Conservation (phyloP, 2,113 vertebrate species). For the Nerophis lumbriciformis region DNA sequence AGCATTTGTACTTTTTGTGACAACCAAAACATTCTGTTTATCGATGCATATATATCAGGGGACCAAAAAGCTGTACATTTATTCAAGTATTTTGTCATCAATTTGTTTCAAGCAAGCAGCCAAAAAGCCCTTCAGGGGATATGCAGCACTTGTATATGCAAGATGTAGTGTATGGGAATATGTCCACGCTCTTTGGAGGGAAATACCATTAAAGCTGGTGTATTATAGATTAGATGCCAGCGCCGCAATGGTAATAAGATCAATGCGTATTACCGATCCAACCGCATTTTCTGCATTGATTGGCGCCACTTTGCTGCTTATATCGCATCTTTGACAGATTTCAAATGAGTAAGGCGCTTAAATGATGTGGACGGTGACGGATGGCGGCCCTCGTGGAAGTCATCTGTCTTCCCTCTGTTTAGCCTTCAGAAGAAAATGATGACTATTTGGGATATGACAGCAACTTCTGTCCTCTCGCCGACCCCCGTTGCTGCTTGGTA, state of each 20-base stretch:
- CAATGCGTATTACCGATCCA: neutral
- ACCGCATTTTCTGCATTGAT: neutral
- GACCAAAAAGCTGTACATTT: too few relatives aligned
- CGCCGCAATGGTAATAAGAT: neutral
- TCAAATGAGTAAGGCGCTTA: neutral
- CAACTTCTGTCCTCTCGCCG: constrained; percentile 56
- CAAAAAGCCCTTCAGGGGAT: neutral
- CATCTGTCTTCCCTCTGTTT: constrained; percentile 23
- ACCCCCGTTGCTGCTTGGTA: constrained; percentile 57
- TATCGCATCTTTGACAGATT: neutral
- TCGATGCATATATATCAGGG: too few relatives aligned
- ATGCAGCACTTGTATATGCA: neutral
- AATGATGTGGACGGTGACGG: constrained; percentile 15
- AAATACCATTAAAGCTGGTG: neutral
- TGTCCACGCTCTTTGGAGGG: neutral
- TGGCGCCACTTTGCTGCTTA: neutral
- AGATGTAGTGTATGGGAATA: neutral
- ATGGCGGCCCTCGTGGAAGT: constrained; percentile 21
- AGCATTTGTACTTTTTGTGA: too few relatives aligned
- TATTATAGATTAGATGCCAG: neutral
- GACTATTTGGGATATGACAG: constrained; percentile 38
- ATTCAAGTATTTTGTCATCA: too few relatives aligned
- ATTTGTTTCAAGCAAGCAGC: too few relatives aligned
- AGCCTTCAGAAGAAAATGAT: constrained; percentile 36
- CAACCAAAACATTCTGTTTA: too few relatives aligned